These are phyloP conservation scores for Gymnobelideus leadbeateri DNA, from an alignment of 2,113 vertebrate species.

Conservation along the genomic window DNA sequence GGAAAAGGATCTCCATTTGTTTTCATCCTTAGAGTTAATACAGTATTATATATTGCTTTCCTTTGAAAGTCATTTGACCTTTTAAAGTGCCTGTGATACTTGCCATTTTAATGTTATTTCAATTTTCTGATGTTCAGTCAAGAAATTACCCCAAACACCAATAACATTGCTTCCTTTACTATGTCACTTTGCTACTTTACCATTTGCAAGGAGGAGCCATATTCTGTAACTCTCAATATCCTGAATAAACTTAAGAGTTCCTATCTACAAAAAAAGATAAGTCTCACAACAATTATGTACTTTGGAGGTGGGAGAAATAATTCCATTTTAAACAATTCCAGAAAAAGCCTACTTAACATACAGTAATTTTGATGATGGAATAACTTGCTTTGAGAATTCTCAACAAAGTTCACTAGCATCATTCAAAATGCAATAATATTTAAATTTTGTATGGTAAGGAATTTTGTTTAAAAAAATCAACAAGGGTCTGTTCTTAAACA, in stretches of 20 bases:
- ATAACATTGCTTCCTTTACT: neutral
- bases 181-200: neutral
- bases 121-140: conserved; percentile 21
- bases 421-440: neutral
- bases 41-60: conserved; percentile 66
- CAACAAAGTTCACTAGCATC: neutral
- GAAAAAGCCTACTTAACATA: neutral
- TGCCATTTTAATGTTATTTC: conserved; percentile 47
- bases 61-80: conserved; percentile 61
- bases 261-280: neutral
- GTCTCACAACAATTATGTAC: neutral
- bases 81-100: conserved; percentile 61
- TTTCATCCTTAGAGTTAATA: conserved; percentile 70
- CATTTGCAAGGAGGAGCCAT: neutral
- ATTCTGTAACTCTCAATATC: neutral
- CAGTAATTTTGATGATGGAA: neutral
- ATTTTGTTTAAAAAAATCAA: neutral
- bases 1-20: conserved; percentile 62
- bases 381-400: conserved; percentile 13
- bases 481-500: neutral
- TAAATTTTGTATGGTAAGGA: neutral
- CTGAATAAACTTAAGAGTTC: conserved; percentile 7
- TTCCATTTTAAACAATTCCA: neutral
- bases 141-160: neutral
- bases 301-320: neutral